Percentiles rank a stretch among this genome's conserved stretches.
Conservation (phyloP, 2,888 invertebrate species). For the Tuta absoluta region DNA sequence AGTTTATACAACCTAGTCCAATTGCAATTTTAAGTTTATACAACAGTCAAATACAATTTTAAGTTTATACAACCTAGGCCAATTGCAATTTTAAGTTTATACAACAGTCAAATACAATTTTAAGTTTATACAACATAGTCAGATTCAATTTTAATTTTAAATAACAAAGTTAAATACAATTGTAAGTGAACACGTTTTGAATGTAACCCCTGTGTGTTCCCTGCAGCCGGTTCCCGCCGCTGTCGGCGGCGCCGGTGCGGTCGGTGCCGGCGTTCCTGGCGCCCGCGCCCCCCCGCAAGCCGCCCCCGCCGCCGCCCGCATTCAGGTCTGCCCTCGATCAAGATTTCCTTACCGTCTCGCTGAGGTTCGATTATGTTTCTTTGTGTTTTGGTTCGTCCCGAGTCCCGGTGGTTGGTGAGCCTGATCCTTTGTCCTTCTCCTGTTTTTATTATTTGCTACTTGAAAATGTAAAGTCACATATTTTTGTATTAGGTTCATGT, state of each 20-base stretch:
- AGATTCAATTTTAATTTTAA: too few relatives aligned
- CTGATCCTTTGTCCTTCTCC: not conserved
- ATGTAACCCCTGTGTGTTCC: not conserved
- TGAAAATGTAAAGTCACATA: not conserved
- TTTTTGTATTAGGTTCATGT: not conserved
- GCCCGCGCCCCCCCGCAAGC: conserved; percentile 81
- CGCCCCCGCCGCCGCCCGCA: conserved; percentile 83
- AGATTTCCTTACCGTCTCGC: conserved; percentile 87
- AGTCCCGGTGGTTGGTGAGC: conserved; percentile 9
- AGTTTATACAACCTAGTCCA: too few relatives aligned
- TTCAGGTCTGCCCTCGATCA: conserved; percentile 85
- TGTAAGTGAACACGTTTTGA: not conserved
- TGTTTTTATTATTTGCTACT: not conserved
- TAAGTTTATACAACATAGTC: too few relatives aligned
- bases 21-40: too few relatives aligned
- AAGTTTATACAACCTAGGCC: too few relatives aligned
- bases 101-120: too few relatives aligned
- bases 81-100: too few relatives aligned
- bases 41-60: too few relatives aligned
- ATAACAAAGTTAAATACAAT: not conserved
- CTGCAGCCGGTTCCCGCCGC: conserved; percentile 64
- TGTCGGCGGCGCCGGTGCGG: conserved; percentile 58
- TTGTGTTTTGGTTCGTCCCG: conserved; percentile 48
- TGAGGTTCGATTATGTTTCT: conserved; percentile 82
- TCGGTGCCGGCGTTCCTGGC: conserved; percentile 61